phyloP scores from a whole-genome alignment of 30 jellyfish, hydroid and myxozoan species.

The Hydractinia echinata region DNA sequence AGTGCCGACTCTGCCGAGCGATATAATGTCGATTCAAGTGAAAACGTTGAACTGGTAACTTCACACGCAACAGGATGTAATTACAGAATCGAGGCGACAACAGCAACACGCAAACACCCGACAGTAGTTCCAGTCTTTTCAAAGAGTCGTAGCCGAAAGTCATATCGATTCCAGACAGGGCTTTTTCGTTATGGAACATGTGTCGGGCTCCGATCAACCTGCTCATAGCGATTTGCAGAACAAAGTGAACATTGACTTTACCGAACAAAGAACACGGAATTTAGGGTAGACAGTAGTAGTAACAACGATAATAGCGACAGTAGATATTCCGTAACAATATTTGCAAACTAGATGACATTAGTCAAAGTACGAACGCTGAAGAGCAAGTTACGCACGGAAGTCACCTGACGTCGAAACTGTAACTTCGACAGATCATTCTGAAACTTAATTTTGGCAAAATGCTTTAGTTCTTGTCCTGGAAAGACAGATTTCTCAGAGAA shows the following conservation, averaged over 20 bases:
- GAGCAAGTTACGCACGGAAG: neutral
- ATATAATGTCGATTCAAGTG: slow-evolving; percentile 26
- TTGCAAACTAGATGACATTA: slow-evolving; percentile 23
- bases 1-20: neutral
- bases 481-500: neutral
- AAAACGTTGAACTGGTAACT: neutral
- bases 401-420: slow-evolving; percentile 4
- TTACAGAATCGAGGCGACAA: slow-evolving; percentile 8
- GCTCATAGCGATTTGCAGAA: slow-evolving; percentile 14
- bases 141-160: slow-evolving; percentile 1
- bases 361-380: slow-evolving; percentile 32
- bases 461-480: neutral
- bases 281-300: slow-evolving; percentile 41
- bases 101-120: slow-evolving; percentile 34
- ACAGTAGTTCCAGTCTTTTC: slow-evolving; percentile 43
- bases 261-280: slow-evolving; percentile 12
- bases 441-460: neutral
- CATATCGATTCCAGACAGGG: slow-evolving; percentile 26
- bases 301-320: slow-evolving; percentile 2
- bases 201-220: slow-evolving; percentile 36
- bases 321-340: neutral
- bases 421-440: slow-evolving; percentile 5
- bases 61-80: slow-evolving; percentile 21
- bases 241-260: slow-evolving; percentile 23
- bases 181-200: slow-evolving; percentile 38